Percentiles rank a stretch among this genome's conserved stretches.
phyloP scores from a whole-genome alignment of 2,113 vertebrate genomes.

The Pachyramphus minor region DNA sequence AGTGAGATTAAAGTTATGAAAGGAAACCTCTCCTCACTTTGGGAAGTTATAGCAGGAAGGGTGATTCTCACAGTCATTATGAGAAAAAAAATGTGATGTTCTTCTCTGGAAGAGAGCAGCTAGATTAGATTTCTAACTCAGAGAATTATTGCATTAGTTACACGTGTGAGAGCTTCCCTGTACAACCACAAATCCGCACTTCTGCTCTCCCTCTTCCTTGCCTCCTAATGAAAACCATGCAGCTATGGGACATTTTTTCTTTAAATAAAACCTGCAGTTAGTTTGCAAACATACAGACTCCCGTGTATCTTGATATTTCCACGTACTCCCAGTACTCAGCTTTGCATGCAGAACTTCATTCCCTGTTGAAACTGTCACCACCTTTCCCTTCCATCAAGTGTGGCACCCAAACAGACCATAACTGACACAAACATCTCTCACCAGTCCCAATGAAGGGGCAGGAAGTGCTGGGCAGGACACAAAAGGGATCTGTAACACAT shows the following conservation, averaged over 20 bases:
- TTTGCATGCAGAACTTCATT: background rate
- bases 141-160: background rate
- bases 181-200: background rate
- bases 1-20: background rate
- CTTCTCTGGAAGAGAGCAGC: background rate
- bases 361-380: background rate
- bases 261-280: background rate
- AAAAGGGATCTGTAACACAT: background rate
- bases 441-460: background rate
- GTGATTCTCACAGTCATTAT: background rate
- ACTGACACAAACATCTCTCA: background rate
- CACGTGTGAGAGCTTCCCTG: background rate
- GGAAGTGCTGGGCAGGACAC: background rate
- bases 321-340: no score
- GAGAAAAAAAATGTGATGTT: background rate
- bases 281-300: background rate
- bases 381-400: accelerated
- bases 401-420: accelerated
- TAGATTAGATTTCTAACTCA: background rate
- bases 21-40: background rate
- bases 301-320: background rate
- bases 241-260: background rate
- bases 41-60: background rate
- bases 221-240: background rate
- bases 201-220: background rate